These are phyloP conservation scores for Argyresthia albistria DNA, from an alignment of 2,888 invertebrate species.

Conservation along the genomic window DNA sequence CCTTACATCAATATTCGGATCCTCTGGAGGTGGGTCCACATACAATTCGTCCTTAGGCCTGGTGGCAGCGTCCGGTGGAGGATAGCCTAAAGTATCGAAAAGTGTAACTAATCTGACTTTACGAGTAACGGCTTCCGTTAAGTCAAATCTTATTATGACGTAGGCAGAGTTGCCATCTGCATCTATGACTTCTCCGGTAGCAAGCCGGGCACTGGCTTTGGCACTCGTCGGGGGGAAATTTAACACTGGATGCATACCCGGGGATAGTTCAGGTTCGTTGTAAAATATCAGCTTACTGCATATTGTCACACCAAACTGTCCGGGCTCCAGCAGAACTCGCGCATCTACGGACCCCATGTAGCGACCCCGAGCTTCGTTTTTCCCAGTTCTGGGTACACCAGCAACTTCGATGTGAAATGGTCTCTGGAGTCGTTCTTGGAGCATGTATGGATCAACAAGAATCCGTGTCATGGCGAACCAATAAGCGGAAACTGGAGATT, in stretches of 20 bases:
- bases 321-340: constrained; percentile 40
- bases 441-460: constrained; percentile 33
- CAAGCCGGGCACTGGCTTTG: constrained; percentile 21
- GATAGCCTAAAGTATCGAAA: constrained; percentile 36
- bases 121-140: constrained; percentile 35
- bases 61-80: constrained; percentile 22
- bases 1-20: constrained; percentile 33
- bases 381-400: constrained; percentile 44
- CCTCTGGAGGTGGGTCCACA: constrained; percentile 26
- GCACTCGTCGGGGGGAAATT: constrained; percentile 48
- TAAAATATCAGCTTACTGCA: constrained; percentile 34
- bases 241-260: constrained; percentile 30
- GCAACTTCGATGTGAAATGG: constrained; percentile 51
- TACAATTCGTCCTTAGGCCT: constrained; percentile 29
- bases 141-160: constrained; percentile 42
- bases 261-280: constrained; percentile 33
- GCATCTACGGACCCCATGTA: constrained; percentile 51
- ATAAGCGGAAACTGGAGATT: constrained; percentile 24
- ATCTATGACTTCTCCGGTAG: constrained; percentile 25
- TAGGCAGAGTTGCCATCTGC: constrained; percentile 40
- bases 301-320: constrained; percentile 35
- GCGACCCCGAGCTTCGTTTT: constrained; percentile 44
- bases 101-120: constrained; percentile 34
- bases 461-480: constrained; percentile 55
- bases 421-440: constrained; percentile 27